Base-by-base conservation (phyloP, 2,888 invertebrate genomes). In the Drosophila antonietae region DNA sequence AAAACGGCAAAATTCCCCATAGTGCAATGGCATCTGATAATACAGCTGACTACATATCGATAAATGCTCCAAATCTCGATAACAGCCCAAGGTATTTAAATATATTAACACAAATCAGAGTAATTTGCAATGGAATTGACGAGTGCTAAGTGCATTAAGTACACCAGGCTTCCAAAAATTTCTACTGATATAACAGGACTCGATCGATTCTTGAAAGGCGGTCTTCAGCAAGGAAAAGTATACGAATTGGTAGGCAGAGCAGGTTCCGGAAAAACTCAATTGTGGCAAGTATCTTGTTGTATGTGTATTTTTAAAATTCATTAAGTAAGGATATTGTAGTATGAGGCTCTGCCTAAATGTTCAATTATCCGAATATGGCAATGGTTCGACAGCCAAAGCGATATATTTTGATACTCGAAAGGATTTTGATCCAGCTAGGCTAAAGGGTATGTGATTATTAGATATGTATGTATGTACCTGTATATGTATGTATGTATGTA, bases 341-440 rank as follows among this genome's bases (percentile, higher is more conserved):
- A 51, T 86, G 41, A 61, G 75, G 46, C 68, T 86, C 1, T 81
- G 89, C 20, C 37, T 86, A 2, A 81, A 79, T 68, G 88, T 85
- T 7, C 86, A 88, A 61, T 12, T 39, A 35, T 1, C 18, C 5
- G 3, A 37, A 23, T 37, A 12, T 44, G 20, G 12, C 7, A 20
- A 39, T 12, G 88, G 86, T 3, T 5, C 75, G 10, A 67, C 53
- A 12, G 79, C 74, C 7, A 67, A 71, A 41, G 85, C 86, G 3
- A 49, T 86, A 10, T 89, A 65, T 44, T 68, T 86, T 5, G 86
- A 86, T 47, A 77, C 88, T 10, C 58, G 70, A 1, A 67, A 47
- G 37, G 73, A 72, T 23, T 89, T 88, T 8, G 35, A 75, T 63
- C 83, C 86, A 0, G 15, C 37, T 1, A 68, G 72, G 15, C 64